Base-by-base conservation (phyloP, 1,140 invertebrate species). In the Pollicipes pollicipes region DNA sequence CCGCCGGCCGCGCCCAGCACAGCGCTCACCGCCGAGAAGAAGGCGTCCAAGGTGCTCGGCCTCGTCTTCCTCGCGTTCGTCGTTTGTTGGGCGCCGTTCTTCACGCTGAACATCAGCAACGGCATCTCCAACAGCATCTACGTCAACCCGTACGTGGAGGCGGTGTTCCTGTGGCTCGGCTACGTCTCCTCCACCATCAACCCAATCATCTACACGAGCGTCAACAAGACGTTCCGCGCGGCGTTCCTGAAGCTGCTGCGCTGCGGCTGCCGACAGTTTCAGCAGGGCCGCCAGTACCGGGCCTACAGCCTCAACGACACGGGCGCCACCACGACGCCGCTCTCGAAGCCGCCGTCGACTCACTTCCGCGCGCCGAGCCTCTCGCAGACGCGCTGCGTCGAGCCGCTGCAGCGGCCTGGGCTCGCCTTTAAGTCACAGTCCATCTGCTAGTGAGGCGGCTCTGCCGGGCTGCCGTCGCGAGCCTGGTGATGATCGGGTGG, bases 21-120 rank as follows among this genome's bases (percentile, higher is more conserved):
- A 76, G 86, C 87, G 0, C 88, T 91, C 0, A 88, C 88, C 28
- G 90, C 88, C 16, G 89, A 91, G 76, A 88, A 91, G 77, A 91
- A 91, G 76, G 89, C 89, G 0, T 88, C 87, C 71, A 91, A 91
- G 79, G 87, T 80, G 30, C 66, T 76, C 21, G 75, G 75, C 26
- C 45, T 76, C 13, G 75, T 76, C 0, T 76, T 76, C 73, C 76
- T 75, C 32, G 74, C 75, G 13, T 77, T 77, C 70, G 75, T 77
- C 32, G 73, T 77, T 21, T 77, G 77, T 66, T 77, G 77, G 77
- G 73, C 76, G 17, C 77, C 77, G 21, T 77, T 77, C 67, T 77
- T 77, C 69, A 31, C 76, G 35, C 74, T 77, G 21, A 77, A 77
- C 32, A 73, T 77, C 26, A 70, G 75, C 28, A 73, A 77, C 69